A percentile compares a stretch with the other conserved stretches of the same genome.
These are phyloP conservation scores for Acanthaster planci DNA, from an alignment of 35 echinoderm and acorn worm species.

Conservation along the genomic window DNA sequence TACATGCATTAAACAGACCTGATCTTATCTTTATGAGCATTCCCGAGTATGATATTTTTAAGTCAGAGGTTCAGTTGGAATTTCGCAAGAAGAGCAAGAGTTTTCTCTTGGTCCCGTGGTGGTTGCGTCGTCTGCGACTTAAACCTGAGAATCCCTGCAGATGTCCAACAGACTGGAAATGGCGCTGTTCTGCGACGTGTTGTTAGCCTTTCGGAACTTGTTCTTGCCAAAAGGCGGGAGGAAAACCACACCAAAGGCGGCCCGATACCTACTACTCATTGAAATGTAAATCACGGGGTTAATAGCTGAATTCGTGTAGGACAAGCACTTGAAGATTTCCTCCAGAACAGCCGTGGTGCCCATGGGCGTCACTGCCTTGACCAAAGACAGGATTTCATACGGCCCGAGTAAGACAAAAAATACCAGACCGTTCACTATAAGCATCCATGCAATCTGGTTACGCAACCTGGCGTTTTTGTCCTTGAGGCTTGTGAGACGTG, in stretches of 20 bases:
- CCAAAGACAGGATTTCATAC: constrained; percentile 52
- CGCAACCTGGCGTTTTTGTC: constrained; percentile 71
- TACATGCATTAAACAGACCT: no score
- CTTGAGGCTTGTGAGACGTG: constrained; percentile 41
- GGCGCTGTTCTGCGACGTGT: constrained; percentile 5
- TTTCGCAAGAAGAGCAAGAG: no score
- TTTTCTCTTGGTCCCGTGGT: no score
- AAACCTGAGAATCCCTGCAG: constrained; percentile 24
- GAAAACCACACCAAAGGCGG: constrained; percentile 38
- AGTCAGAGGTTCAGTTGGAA: no score
- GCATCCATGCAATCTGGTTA: constrained; percentile 92
- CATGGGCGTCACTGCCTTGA: constrained; percentile 15
- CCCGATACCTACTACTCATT: constrained; percentile 45
- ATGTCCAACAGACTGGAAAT: constrained; percentile 11
- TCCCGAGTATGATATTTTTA: no score
- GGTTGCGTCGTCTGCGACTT: background rate
- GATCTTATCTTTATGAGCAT: no score
- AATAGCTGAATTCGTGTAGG: constrained; percentile 45
- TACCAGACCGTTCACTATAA: constrained; percentile 70
- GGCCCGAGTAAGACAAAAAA: constrained; percentile 72
- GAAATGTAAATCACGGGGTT: constrained; percentile 59
- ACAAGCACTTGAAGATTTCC: constrained; percentile 19
- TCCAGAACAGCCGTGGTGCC: background rate
- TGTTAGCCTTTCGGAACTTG: constrained; percentile 9
- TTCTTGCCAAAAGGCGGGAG: constrained; percentile 30